These are phyloP conservation scores for Myotis vivesi DNA, from an alignment of 2,797 vertebrate species.

Conservation along the genomic window DNA sequence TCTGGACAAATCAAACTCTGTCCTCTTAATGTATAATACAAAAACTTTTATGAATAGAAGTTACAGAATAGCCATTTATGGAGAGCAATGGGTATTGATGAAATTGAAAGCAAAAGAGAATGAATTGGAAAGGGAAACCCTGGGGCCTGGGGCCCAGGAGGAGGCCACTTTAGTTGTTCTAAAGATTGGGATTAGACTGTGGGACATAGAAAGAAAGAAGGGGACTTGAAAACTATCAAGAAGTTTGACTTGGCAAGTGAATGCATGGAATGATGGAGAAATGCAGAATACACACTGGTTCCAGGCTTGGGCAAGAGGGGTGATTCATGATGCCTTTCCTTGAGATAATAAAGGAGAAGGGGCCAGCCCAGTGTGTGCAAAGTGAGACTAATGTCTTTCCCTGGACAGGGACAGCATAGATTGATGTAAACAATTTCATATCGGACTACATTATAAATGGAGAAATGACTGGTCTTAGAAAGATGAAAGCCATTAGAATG, in stretches of 20 bases:
- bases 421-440: conserved; percentile 23
- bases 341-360: background rate
- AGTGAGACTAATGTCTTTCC: background rate
- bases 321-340: background rate
- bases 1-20: conserved; percentile 12
- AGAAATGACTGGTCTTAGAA: conserved; percentile 35
- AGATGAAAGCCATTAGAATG: conserved; percentile 7
- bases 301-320: background rate
- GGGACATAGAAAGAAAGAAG: background rate
- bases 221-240: background rate
- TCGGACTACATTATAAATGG: background rate
- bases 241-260: background rate
- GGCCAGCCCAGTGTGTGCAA: background rate
- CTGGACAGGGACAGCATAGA: conserved; percentile 7
- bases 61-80: background rate
- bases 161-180: background rate
- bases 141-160: no score
- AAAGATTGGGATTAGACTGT: background rate
- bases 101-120: background rate
- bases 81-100: background rate
- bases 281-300: background rate
- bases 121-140: background rate
- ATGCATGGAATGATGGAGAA: background rate
- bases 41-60: background rate
- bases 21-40: background rate